phyloP scores from a whole-genome alignment of 2,113 vertebrate genomes.

The Lepisosteus oculatus region DNA sequence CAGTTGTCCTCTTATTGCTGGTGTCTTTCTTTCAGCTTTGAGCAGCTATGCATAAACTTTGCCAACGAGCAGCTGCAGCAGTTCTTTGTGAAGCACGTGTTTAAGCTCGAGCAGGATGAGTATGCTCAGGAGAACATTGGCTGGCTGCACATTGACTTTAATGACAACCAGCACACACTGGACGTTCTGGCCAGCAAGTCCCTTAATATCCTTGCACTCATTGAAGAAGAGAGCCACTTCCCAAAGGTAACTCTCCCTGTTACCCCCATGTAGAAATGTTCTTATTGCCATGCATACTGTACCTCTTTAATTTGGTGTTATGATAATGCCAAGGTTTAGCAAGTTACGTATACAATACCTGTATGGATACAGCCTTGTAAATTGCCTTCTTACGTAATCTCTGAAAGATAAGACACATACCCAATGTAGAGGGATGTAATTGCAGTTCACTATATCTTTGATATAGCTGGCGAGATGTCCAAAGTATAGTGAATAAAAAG shows the following conservation, averaged over 20 bases:
- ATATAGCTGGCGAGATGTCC: too few species aligned
- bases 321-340: too few species aligned
- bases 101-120: conserved; percentile 91
- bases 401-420: too few species aligned
- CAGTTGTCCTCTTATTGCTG: neutral
- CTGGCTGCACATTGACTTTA: conserved; percentile 82
- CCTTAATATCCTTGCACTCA: conserved; percentile 86
- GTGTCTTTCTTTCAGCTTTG: conserved; percentile 71
- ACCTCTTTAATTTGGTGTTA: too few species aligned
- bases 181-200: conserved; percentile 80
- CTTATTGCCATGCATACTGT: neutral
- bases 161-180: conserved; percentile 77
- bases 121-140: conserved; percentile 76
- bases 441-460: too few species aligned
- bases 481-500: too few species aligned
- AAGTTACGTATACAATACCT: too few species aligned
- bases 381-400: too few species aligned
- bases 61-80: conserved; percentile 97
- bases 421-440: too few species aligned
- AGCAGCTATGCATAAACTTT: conserved; percentile 96
- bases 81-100: conserved; percentile 89
- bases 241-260: conserved; percentile 74
- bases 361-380: too few species aligned
- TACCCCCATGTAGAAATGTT: neutral
- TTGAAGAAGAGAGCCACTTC: conserved; percentile 94